Conservation (phyloP, 2,797 vertebrate species). For the Melanotaenia pygmaea region DNA sequence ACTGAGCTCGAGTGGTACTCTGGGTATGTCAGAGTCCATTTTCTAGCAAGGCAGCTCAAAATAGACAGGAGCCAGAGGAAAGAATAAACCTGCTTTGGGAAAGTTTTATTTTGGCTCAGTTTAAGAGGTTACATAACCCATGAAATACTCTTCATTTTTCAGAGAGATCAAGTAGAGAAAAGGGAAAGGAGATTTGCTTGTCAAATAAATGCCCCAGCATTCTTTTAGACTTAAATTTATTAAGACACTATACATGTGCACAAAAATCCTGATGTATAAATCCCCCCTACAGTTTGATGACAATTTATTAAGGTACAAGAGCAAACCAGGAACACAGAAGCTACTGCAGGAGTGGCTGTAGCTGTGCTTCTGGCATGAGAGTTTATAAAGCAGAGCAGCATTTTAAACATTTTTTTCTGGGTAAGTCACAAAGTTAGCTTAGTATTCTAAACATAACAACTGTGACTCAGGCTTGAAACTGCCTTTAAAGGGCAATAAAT, state of each 20-base stretch:
- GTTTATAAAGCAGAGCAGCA: conserved; percentile 49
- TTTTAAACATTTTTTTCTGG: conserved; percentile 54
- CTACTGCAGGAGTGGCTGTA: conserved; percentile 39
- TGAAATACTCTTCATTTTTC: conserved; percentile 56
- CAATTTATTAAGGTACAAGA: conserved; percentile 9
- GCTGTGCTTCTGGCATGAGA: conserved; percentile 35
- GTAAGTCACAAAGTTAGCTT: conserved; percentile 38
- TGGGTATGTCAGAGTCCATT: conserved; percentile 56
- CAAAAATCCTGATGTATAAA: conserved; percentile 25
- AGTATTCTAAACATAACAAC: conserved; percentile 48
- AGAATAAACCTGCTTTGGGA: conserved; percentile 66
- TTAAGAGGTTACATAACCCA: conserved; percentile 64
- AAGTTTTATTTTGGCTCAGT: conserved; percentile 66
- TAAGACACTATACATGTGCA: conserved; percentile 5
- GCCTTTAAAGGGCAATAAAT: conserved; percentile 60
- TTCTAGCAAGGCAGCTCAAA: conserved; percentile 57
- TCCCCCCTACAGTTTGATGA: conserved; percentile 14
- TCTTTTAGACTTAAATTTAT: not conserved
- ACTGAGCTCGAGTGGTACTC: conserved; percentile 26
- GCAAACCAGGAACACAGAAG: conserved; percentile 50
- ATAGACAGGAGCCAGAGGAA: conserved; percentile 58
- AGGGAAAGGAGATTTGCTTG: conserved; percentile 3
- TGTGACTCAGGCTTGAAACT: conserved; percentile 48
- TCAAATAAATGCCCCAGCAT: conserved; percentile 13
- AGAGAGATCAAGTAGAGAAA: conserved; percentile 9